Conservation (phyloP, 2,797 vertebrate genomes). For the Typhlichthys subterraneus region DNA sequence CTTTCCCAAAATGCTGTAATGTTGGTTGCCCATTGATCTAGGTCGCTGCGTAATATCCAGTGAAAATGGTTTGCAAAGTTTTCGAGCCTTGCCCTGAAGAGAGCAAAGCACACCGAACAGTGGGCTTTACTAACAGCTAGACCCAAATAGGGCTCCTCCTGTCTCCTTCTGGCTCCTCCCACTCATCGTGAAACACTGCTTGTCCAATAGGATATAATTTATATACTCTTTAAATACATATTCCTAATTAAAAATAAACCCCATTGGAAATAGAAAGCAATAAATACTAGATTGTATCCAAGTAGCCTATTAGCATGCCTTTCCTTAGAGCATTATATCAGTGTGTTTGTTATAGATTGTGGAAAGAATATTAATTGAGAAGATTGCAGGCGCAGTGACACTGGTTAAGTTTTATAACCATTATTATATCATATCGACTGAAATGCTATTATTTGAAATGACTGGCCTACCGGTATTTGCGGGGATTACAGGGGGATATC, state of each 20-base stretch:
- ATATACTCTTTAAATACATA: neutral
- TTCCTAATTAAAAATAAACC: neutral
- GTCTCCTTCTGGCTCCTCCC: conserved; percentile 54
- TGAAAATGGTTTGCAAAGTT: conserved; percentile 3
- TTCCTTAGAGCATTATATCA: neutral
- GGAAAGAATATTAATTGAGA: neutral
- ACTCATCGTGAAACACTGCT: conserved; percentile 1
- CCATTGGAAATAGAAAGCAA: neutral
- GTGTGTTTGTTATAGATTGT: no score
- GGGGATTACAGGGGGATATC: neutral
- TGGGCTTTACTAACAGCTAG: conserved; percentile 20
- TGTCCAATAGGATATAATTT: conserved; percentile 46
- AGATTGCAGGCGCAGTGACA: neutral
- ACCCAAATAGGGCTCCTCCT: conserved; percentile 6
- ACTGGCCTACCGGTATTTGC: neutral
- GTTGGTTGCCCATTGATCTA: conserved; percentile 51
- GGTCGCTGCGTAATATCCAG: conserved; percentile 1
- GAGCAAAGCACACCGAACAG: conserved; percentile 22
- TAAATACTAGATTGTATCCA: neutral
- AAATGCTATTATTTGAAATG: neutral
- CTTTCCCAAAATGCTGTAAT: neutral
- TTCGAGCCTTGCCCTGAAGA: conserved; percentile 13
- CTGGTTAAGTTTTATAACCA: neutral
- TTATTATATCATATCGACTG: neutral
- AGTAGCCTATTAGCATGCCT: neutral